Percentiles rank a stretch among this genome's conserved stretches.
phyloP scores from a whole-genome alignment of 2,113 vertebrate genomes.

The Strigops habroptila region DNA sequence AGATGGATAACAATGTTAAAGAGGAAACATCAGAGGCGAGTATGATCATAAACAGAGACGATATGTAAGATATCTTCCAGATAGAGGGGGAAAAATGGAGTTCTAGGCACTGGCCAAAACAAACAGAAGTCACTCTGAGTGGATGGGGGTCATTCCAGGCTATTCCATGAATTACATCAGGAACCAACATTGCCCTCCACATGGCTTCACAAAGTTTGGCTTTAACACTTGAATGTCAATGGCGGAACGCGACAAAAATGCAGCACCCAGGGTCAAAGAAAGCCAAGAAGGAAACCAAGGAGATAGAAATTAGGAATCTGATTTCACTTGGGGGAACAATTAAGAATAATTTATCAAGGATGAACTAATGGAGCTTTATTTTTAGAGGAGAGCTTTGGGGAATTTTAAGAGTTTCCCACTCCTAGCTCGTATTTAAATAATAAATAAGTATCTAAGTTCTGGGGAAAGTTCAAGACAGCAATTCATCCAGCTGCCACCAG shows the following conservation, averaged over 20 bases:
- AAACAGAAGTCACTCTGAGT: slow-evolving; percentile 39
- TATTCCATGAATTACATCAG: not conserved
- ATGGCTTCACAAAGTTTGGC: not conserved
- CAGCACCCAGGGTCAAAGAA: not conserved
- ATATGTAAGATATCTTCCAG: slow-evolving; percentile 16
- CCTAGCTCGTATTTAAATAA: slow-evolving; percentile 18
- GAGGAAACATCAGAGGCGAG: slow-evolving; percentile 13
- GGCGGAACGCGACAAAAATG: not conserved
- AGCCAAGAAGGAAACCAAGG: not conserved
- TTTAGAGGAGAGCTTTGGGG: slow-evolving; percentile 19
- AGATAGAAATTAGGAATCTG: not conserved
- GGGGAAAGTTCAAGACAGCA: not conserved
- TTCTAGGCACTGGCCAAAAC: slow-evolving; percentile 18
- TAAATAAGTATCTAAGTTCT: slow-evolving; percentile 11
- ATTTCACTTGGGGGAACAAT: slow-evolving; percentile 24
- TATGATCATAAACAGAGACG: slow-evolving; percentile 36
- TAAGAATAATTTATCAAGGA: not conserved
- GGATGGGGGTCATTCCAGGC: slow-evolving; percentile 53
- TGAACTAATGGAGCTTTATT: slow-evolving; percentile 41
- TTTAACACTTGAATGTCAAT: not conserved
- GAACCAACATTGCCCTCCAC: not conserved
- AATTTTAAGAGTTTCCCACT: slow-evolving; percentile 29
- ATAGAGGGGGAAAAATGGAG: not conserved
- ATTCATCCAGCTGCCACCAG: not conserved
- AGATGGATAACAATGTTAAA: not conserved